Conservation (phyloP, 2,888 invertebrate genomes). For the Myopa testacea region DNA sequence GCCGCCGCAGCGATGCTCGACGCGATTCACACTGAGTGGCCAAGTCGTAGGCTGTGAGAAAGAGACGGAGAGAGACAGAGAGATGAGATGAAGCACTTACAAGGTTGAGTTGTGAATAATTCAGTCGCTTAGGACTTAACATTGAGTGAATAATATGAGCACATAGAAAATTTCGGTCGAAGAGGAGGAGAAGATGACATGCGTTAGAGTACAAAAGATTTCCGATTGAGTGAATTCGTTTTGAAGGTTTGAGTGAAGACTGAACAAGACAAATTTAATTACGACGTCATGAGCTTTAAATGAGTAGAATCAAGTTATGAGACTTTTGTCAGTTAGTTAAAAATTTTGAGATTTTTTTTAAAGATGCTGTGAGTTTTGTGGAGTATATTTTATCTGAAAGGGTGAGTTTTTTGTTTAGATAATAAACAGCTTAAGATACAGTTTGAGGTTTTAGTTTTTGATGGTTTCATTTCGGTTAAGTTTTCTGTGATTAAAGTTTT, state of each 20-base stretch:
- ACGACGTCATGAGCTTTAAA: background rate
- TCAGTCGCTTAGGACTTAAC: background rate
- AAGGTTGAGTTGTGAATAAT: background rate
- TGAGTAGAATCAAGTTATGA: background rate
- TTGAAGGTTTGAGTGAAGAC: background rate
- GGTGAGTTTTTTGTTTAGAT: no score
- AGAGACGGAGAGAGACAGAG: background rate
- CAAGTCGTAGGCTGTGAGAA: slow-evolving; percentile 78
- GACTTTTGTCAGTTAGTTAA: background rate
- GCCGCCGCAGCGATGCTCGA: slow-evolving; percentile 76
- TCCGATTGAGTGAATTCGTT: background rate
- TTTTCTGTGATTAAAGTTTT: no score
- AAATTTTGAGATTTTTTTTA: no score
- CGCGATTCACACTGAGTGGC: slow-evolving; percentile 84
- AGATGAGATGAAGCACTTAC: background rate
- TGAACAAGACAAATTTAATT: background rate
- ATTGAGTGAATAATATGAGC: background rate
- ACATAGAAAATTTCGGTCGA: background rate
- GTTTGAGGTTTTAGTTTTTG: no score
- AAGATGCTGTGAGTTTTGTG: no score
- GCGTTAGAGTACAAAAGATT: background rate
- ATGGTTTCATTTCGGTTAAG: no score
- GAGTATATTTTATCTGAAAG: no score
- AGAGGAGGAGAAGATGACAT: slow-evolving; percentile 1
- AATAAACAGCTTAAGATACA: no score